These are phyloP conservation scores for Odontamblyopus rebecca DNA, from an alignment of 2,797 vertebrate genomes.

Conservation along the genomic window DNA sequence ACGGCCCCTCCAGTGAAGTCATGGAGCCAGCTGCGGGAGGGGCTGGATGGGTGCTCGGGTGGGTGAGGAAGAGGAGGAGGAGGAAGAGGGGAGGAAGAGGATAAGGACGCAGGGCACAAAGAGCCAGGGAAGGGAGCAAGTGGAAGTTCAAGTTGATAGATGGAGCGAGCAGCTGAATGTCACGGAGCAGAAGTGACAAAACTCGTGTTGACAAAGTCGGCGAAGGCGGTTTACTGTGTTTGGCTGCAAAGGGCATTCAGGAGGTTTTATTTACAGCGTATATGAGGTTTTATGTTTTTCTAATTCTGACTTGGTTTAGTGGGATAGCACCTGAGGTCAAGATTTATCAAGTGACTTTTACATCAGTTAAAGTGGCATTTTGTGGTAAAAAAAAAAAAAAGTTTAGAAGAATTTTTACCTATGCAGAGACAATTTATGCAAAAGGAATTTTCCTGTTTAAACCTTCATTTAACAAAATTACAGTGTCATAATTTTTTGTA, in stretches of 20 bases:
- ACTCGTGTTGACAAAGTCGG: constrained; percentile 3
- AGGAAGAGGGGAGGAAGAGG: constrained; percentile 29
- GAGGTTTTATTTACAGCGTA: background rate
- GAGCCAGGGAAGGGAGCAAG: constrained; percentile 60
- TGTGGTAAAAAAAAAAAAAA: no score
- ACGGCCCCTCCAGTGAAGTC: constrained; percentile 68
- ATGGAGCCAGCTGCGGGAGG: constrained; percentile 52
- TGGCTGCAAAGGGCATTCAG: background rate
- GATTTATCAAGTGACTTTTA: no score
- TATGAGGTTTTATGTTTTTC: no score
- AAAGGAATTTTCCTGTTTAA: no score
- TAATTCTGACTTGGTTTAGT: no score
- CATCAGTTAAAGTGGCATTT: no score
- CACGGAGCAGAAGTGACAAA: constrained; percentile 36
- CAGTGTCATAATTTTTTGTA: no score
- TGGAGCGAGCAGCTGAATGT: constrained; percentile 67
- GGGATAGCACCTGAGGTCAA: no score
- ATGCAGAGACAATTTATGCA: no score
- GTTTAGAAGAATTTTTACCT: no score
- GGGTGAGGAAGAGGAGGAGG: background rate
- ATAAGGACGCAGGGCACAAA: constrained; percentile 57
- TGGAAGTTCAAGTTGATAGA: constrained; percentile 59
- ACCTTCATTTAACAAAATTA: no score
- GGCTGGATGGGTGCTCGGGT: constrained; percentile 28
- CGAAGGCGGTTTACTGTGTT: background rate